phyloP scores from a whole-genome alignment of 2,113 vertebrate genomes.

The Phaethon lepturus region DNA sequence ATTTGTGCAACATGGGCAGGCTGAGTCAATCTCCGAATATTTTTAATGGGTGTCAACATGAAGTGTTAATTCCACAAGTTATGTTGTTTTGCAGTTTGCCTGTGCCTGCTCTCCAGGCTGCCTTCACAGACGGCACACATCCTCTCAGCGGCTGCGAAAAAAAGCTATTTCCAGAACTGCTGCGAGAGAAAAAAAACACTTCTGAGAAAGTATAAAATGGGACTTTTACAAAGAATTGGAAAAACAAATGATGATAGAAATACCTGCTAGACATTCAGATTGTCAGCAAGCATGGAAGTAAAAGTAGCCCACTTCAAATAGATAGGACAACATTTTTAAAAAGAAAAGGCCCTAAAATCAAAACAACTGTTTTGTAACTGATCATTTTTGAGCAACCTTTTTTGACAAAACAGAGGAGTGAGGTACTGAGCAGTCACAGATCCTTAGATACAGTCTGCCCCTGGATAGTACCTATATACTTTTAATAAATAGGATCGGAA shows the following conservation, averaged over 20 bases:
- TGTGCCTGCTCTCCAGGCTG: constrained; percentile 21
- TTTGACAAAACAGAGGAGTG: background rate
- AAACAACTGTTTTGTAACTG: background rate
- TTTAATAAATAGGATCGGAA: background rate
- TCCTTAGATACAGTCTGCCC: background rate
- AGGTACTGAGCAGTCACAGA: background rate
- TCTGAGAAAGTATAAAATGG: background rate
- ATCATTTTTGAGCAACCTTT: background rate
- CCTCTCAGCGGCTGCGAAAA: background rate
- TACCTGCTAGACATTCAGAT: background rate
- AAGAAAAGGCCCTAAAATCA: background rate
- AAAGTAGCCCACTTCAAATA: background rate
- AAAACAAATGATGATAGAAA: background rate
- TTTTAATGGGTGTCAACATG: constrained; percentile 43
- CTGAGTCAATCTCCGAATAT: constrained; percentile 46
- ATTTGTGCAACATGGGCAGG: constrained; percentile 49
- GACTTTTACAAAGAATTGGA: background rate
- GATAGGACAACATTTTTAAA: background rate
- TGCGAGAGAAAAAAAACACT: background rate
- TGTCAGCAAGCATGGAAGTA: background rate
- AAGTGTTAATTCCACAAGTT: constrained; percentile 44
- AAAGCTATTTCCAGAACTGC: constrained; percentile 31
- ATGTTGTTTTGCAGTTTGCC: constrained; percentile 33
- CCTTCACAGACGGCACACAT: background rate
- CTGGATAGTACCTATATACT: background rate